Evolutionary conservation across 2,797 vertebrate species (phyloP), one percentile per base, ranked within the genome.

Genomic region (Gymnothorax javanicus): DNA sequence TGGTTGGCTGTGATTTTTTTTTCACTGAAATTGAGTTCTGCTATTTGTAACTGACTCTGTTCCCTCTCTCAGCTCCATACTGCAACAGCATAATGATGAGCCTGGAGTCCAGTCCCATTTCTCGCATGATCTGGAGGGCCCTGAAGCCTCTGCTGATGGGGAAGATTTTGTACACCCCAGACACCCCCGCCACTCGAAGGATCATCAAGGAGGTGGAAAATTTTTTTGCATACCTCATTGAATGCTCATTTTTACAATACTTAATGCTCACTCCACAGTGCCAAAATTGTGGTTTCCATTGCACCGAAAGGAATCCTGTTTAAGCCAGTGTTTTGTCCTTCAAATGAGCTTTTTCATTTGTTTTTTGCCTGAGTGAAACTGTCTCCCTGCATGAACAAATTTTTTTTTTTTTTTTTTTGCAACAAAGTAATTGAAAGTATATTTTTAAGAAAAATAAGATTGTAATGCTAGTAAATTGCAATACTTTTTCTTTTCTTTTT

Each of bases 111-210:
- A 99, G 96, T 90, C 98, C 98, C 0, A 97, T 99, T 89, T 99
- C 98, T 88, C 96, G 97, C 87, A 99, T 99, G 96, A 99, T 99
- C 90, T 99, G 98, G 98, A 97, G 97, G 90, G 98, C 98, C 56
- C 94, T 99, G 88, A 99, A 99, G 87, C 98, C 98, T 0, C 94
- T 99, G 90, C 96, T 99, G 84, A 94, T 99, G 92, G 98, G 98
- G 75, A 99, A 99, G 95, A 97, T 99, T 93, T 94, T 99, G 54
- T 99, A 98, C 91, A 99, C 98, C 6, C 98, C 98, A 7, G 97
- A 98, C 90, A 99, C 97, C 2, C 98, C 98, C 1, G 97, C 96
- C 1, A 95, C 97, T 4, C 97, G 97, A 91, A 96, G 93, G 91
- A 96, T 99, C 90, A 98, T 99, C 94, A 94, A 97, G 2, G 98